phyloP scores from a whole-genome alignment of 2,113 vertebrate species.

The Channa maculata region DNA sequence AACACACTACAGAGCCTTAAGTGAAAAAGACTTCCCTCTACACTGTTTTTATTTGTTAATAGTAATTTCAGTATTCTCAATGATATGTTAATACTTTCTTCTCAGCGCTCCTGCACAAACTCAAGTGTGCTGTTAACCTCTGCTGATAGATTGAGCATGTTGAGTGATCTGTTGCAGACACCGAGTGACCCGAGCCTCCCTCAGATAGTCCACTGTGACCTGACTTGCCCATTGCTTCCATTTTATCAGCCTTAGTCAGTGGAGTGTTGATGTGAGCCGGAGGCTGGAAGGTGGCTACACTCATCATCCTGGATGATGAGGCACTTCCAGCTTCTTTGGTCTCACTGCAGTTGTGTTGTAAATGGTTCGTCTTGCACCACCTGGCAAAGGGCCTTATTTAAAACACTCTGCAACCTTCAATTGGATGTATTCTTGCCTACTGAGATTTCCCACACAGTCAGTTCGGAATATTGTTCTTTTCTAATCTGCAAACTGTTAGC shows the following conservation, averaged over 20 bases:
- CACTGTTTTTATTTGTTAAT: neutral
- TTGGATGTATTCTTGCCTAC: neutral
- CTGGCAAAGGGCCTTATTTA: neutral
- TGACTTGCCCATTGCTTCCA: constrained; percentile 11
- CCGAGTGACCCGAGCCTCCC: constrained; percentile 14
- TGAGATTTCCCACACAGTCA: neutral
- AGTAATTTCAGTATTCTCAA: neutral
- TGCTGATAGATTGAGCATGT: constrained; percentile 24
- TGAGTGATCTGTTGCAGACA: constrained; percentile 66
- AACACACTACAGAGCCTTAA: neutral
- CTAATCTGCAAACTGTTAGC: neutral
- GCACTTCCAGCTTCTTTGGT: constrained; percentile 24
- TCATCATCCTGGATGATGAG: constrained; percentile 46
- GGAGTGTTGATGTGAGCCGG: constrained; percentile 65
- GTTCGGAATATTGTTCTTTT: neutral
- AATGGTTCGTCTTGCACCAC: constrained; percentile 15
- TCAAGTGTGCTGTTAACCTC: neutral
- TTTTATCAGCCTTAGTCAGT: constrained; percentile 54
- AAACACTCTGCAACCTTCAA: neutral
- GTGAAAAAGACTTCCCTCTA: neutral
- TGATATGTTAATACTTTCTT: neutral
- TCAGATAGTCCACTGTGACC: constrained; percentile 37
- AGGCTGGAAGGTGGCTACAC: constrained; percentile 41
- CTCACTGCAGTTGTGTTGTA: constrained; percentile 7
- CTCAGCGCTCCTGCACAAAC: neutral